phyloP scores from a whole-genome alignment of 2,888 invertebrate genomes.

The Drosophila borealis region DNA sequence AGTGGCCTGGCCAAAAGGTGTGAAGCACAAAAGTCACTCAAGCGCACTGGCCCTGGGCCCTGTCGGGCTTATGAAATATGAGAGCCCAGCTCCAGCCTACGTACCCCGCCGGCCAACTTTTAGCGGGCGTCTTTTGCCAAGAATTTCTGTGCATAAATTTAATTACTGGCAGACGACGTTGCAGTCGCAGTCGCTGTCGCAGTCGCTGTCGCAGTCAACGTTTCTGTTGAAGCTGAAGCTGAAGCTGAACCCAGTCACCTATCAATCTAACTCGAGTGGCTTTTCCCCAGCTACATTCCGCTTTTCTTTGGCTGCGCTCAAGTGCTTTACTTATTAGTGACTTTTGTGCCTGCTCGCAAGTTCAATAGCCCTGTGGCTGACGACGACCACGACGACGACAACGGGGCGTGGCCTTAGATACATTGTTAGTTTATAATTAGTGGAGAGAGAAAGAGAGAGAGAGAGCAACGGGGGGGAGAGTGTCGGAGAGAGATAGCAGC shows the following conservation, averaged over 20 bases:
- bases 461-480: background rate
- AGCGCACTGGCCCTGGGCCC: constrained; percentile 58
- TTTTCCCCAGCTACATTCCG: constrained; percentile 54
- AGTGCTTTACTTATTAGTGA: constrained; percentile 82
- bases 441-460: constrained; percentile 26
- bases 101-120: background rate
- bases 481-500: constrained; percentile 4
- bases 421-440: constrained; percentile 80
- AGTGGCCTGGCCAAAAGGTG: constrained; percentile 65
- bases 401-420: constrained; percentile 50
- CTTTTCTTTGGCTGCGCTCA: constrained; percentile 73
- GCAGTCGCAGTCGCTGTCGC: constrained; percentile 20
- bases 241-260: constrained; percentile 81
- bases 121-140: constrained; percentile 63
- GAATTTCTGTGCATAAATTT: constrained; percentile 81
- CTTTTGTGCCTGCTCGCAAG: constrained; percentile 68
- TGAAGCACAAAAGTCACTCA: constrained; percentile 80
- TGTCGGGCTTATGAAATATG: constrained; percentile 75
- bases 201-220: constrained; percentile 36
- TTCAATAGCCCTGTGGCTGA: constrained; percentile 68
- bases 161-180: constrained; percentile 67
- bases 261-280: constrained; percentile 82
- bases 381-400: background rate
- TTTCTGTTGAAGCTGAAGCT: constrained; percentile 45
- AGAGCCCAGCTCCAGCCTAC: constrained; percentile 41